Conservation (phyloP, 2,888 invertebrate genomes). For the Dusona sp. region DNA sequence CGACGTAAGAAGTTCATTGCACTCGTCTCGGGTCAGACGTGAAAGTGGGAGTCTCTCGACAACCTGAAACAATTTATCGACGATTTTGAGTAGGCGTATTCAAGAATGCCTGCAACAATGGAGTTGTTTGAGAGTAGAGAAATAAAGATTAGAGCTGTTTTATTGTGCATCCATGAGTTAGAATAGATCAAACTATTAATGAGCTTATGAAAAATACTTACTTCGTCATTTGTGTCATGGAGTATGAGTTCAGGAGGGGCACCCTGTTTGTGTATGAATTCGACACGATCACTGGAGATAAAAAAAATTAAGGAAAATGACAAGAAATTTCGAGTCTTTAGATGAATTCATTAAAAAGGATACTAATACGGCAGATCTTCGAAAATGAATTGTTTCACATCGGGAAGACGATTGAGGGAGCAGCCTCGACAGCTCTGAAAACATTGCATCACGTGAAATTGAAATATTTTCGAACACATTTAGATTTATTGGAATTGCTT, state of each 20-base stretch:
- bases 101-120: too few relatives aligned
- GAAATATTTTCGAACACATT: neutral
- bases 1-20: slow-evolving; percentile 88
- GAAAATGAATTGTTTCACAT: slow-evolving; percentile 89
- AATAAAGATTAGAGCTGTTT: neutral
- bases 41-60: slow-evolving; percentile 88
- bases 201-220: slow-evolving; percentile 68
- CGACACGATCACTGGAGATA: slow-evolving; percentile 84
- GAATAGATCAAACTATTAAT: slow-evolving; percentile 21
- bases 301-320: slow-evolving; percentile 46
- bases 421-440: slow-evolving; percentile 90
- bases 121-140: neutral
- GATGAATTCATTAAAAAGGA: slow-evolving; percentile 77
- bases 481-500: neutral
- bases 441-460: neutral
- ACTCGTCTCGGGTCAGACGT: slow-evolving; percentile 87
- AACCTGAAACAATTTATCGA: slow-evolving; percentile 82
- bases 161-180: neutral
- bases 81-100: too few relatives aligned
- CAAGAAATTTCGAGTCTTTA: slow-evolving; percentile 6
- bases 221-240: slow-evolving; percentile 86
- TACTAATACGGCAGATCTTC: slow-evolving; percentile 89
- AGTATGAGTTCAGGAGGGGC: slow-evolving; percentile 88
- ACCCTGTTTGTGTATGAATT: slow-evolving; percentile 89
- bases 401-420: slow-evolving; percentile 88